A percentile compares a stretch with the other conserved stretches of the same genome.
These are phyloP conservation scores for Eupelmus urozonus DNA, from an alignment of 2,888 invertebrate genomes.

Conservation along the genomic window DNA sequence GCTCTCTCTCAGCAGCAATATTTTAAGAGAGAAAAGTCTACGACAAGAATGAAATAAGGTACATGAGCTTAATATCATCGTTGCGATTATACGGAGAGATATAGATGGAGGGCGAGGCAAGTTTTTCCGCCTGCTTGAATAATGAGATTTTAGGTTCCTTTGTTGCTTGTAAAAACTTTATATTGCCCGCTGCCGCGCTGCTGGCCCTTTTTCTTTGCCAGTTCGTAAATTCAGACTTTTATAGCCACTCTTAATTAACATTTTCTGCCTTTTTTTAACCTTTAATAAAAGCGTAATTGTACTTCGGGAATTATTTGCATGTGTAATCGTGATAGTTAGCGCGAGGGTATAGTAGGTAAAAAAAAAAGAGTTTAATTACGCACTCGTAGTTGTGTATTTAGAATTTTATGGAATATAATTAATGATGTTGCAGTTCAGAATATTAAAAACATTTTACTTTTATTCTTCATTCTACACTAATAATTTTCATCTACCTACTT, in stretches of 20 bases:
- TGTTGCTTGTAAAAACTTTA: conserved; percentile 38
- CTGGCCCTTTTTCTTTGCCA: not conserved
- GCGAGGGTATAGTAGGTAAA: no score
- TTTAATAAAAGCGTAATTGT: conserved; percentile 13
- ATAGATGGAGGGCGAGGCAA: not conserved
- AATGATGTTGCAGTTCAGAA: no score
- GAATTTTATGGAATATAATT: no score
- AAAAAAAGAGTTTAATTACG: no score
- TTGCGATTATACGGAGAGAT: conserved; percentile 14
- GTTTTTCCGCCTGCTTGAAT: conserved; percentile 22
- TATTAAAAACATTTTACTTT: no score
- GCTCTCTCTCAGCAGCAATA: conserved; percentile 38
- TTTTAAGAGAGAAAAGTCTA: conserved; percentile 43
- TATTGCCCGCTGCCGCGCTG: not conserved
- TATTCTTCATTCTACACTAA: no score
- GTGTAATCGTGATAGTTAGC: no score
- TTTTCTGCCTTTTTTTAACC: not conserved
- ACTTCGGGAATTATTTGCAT: not conserved
- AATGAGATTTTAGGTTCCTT: conserved; percentile 30
- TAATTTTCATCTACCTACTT: no score
- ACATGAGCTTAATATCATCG: conserved; percentile 44
- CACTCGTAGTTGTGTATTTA: no score
- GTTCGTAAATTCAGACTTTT: conserved; percentile 17
- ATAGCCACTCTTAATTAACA: conserved; percentile 10
- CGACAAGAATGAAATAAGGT: conserved; percentile 45